Evolutionary conservation across 2,797 vertebrate genomes (phyloP).

Genomic region (Chaenodraco wilsoni): DNA sequence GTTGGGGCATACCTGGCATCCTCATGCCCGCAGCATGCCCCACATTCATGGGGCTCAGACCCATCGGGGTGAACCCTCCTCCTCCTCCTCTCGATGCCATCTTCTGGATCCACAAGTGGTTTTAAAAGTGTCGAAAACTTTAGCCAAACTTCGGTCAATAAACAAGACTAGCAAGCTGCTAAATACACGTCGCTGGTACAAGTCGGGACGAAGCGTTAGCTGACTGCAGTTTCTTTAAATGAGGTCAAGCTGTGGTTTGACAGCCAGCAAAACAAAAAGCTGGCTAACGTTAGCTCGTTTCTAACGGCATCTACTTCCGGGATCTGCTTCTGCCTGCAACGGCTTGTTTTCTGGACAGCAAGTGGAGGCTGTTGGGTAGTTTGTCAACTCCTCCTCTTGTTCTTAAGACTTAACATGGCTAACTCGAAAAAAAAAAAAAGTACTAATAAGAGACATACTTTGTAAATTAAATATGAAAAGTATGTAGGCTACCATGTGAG

Average conservation of each 20-base stretch:
- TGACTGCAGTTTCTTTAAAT: background rate
- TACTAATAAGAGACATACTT: too few relatives aligned
- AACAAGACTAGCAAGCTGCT: background rate
- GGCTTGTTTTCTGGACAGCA: conserved; percentile 28
- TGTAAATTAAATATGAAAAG: too few relatives aligned
- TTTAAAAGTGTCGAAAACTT: conserved; percentile 44
- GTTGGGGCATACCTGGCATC: conserved; percentile 78
- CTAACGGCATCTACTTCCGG: conserved; percentile 70
- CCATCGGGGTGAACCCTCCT: conserved; percentile 81
- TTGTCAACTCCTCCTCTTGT: conserved; percentile 52
- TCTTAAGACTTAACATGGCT: background rate
- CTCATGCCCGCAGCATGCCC: conserved; percentile 76
- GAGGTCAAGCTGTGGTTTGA: conserved; percentile 57
- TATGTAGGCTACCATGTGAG: background rate
- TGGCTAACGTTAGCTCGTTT: conserved; percentile 70
- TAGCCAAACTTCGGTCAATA: background rate
- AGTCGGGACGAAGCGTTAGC: background rate
- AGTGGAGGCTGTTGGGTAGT: conserved; percentile 18
- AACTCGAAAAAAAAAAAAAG: too few relatives aligned
- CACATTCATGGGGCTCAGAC: conserved; percentile 76
- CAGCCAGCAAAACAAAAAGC: conserved; percentile 74
- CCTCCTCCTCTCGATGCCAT: conserved; percentile 83
- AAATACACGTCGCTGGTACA: background rate
- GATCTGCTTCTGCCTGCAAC: conserved; percentile 45
- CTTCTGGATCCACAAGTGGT: conserved; percentile 60